These are phyloP conservation scores for Phaethornis superciliosus DNA, from an alignment of 2,113 vertebrate species.

Conservation along the genomic window DNA sequence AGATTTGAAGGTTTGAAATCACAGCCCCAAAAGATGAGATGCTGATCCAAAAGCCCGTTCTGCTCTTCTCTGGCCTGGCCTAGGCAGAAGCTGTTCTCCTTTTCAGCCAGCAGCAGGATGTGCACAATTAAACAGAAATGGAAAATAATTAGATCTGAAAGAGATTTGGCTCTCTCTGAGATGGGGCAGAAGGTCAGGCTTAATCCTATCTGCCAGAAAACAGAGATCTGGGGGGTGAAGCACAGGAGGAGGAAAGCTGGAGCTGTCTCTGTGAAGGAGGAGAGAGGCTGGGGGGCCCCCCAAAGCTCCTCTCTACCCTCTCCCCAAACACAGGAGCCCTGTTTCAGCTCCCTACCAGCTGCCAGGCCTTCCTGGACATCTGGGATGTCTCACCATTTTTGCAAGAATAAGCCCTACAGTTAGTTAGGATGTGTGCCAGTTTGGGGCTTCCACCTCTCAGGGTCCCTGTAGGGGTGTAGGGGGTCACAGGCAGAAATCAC, in stretches of 20 bases:
- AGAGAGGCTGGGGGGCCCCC: not conserved
- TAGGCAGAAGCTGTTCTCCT: not conserved
- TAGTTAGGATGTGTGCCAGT: not conserved
- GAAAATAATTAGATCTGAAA: constrained; percentile 30
- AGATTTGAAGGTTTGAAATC: not conserved
- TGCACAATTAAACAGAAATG: constrained; percentile 38
- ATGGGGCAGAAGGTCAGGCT: not conserved
- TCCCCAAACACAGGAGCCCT: not conserved
- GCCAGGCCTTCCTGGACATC: fast-evolving
- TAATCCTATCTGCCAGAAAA: constrained; percentile 23
- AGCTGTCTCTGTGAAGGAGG: not conserved
- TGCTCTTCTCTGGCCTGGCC: fast-evolving
- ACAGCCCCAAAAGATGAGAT: not conserved
- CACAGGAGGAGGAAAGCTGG: not conserved
- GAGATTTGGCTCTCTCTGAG: not conserved
- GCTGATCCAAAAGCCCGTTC: not conserved
- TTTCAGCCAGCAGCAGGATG: constrained; percentile 19
- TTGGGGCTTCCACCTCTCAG: not conserved
- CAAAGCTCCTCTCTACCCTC: not conserved
- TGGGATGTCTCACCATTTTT: not conserved
- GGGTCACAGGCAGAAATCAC: not conserved
- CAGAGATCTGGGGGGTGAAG: not conserved
- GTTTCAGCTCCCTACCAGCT: not conserved
- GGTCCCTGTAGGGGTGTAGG: fast-evolving
- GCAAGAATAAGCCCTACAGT: no score